A percentile compares a stretch with the other conserved stretches of the same genome.
These are phyloP conservation scores for Hyalella azteca DNA, from an alignment of 2,888 invertebrate species.

Conservation along the genomic window DNA sequence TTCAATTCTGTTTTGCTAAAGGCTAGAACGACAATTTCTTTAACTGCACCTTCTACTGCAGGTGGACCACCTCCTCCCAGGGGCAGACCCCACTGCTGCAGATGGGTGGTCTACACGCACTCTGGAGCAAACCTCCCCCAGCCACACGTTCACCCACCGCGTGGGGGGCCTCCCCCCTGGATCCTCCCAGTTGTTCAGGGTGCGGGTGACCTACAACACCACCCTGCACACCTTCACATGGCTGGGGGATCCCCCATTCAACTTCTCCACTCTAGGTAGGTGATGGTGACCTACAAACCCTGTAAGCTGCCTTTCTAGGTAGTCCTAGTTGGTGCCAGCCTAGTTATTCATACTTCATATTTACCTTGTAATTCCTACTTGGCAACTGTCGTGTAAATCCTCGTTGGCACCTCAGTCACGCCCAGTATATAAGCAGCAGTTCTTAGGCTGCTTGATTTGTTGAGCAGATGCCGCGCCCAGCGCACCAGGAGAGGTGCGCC, in stretches of 20 bases:
- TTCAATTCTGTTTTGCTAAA: too few relatives aligned
- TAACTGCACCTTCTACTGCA: too few relatives aligned
- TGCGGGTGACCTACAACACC: slow-evolving; percentile 41
- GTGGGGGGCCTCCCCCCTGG: slow-evolving; percentile 42
- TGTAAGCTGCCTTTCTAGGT: neutral
- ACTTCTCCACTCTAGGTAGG: slow-evolving; percentile 51
- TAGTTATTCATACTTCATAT: too few relatives aligned
- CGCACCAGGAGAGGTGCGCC: slow-evolving; percentile 70
- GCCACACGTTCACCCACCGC: slow-evolving; percentile 41
- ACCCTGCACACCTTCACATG: slow-evolving; percentile 43
- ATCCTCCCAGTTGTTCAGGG: slow-evolving; percentile 41
- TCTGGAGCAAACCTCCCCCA: slow-evolving; percentile 39
- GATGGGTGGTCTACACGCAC: neutral
- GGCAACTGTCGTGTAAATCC: too few relatives aligned
- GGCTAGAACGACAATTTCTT: too few relatives aligned
- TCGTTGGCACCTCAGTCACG: too few relatives aligned
- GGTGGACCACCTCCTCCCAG: neutral
- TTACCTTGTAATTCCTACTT: too few relatives aligned
- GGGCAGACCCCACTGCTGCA: neutral
- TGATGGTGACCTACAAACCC: neutral
- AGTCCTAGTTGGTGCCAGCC: neutral
- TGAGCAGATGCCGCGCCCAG: slow-evolving; percentile 70
- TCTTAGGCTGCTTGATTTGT: neutral
- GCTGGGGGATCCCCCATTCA: slow-evolving; percentile 44
- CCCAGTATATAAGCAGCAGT: too few relatives aligned